Base-by-base conservation (phyloP, 2,888 invertebrate genomes). In the Pasiphila rectangulata region DNA sequence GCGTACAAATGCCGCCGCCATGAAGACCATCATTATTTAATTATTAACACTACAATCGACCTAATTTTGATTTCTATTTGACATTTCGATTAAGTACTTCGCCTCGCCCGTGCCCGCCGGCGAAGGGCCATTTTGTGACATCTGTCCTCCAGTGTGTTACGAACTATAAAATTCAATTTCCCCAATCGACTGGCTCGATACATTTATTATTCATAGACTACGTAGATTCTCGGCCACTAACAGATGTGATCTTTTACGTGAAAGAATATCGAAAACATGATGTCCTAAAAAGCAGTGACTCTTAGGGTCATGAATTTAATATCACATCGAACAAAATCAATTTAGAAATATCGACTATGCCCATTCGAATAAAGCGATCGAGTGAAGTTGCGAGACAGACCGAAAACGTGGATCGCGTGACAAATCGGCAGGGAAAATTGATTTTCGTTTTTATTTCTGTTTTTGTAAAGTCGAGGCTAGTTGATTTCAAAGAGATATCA, bases 111-210 rank as follows among this genome's bases (percentile, higher is more conserved):
- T 74, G 72, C 80, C 83, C 83, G 75, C 69, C 72, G 81, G 81
- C 83, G 67, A 65, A 73, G 77, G 68, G 77, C 77, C 79, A 85
- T 85, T 85, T 82, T 84, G 81, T 83, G 85, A 87, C 88, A 88
- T 87, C 87, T 88, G 88, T 88, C 85, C 81, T 83, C 78, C 69
- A 78, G 80, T 86, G 86, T 86, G 86, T 85, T 86, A 76, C 82
- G 73, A 86, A 80, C 85, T 88, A 87, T 86, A 87, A 88, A 88
- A 88, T 88, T 88, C 87, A 87, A 88, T 88, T 88, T 88, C 86
- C 88, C 83, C 86, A 85, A 87, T 85, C 85, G 87, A 83, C 80
- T 70, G 78, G 78, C 80, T 75, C 83, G 81, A 72, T 80, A 79
- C 85, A 87, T 88, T 88, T 87, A 87, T 87, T 88, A 88, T 88